These are phyloP conservation scores for Drosophila oshimai DNA, from an alignment of 1,140 invertebrate genomes.

Conservation along the genomic window DNA sequence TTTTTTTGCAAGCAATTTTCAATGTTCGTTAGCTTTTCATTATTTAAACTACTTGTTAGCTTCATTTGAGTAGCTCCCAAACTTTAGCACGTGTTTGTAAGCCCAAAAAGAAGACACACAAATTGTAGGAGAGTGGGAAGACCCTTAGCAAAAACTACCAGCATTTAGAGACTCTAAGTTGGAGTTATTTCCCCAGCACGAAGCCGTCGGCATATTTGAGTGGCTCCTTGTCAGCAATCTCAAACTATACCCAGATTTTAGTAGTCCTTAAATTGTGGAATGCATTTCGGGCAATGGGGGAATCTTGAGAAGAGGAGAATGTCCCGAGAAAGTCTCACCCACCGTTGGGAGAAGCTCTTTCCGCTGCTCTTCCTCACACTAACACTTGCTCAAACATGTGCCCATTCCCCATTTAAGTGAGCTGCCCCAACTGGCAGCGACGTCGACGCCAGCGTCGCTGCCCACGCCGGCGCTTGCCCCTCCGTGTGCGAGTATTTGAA, in stretches of 20 bases:
- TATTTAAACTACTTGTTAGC: slow-evolving; percentile 67
- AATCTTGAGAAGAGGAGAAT: slow-evolving; percentile 13
- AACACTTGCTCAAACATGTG: neutral
- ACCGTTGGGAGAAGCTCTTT: slow-evolving; percentile 12
- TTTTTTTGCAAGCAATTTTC: too few species aligned
- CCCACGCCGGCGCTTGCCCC: slow-evolving; percentile 43
- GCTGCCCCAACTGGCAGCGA: slow-evolving; percentile 57
- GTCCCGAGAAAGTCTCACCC: neutral
- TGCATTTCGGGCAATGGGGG: slow-evolving; percentile 8
- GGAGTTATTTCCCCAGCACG: slow-evolving; percentile 38
- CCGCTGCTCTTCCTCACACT: slow-evolving; percentile 3
- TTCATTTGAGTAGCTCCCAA: slow-evolving; percentile 13
- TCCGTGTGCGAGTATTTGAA: slow-evolving; percentile 67
- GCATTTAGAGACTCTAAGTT: neutral
- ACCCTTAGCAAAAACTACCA: neutral
- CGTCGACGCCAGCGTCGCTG: slow-evolving; percentile 31
- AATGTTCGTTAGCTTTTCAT: neutral
- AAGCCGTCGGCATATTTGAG: slow-evolving; percentile 41
- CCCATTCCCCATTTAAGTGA: slow-evolving; percentile 60
- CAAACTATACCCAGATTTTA: neutral
- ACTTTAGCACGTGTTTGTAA: slow-evolving; percentile 36
- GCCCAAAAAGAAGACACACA: neutral
- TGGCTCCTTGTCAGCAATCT: slow-evolving; percentile 10
- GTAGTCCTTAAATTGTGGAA: slow-evolving; percentile 31
- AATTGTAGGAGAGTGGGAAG: neutral